Conservation (phyloP, 2,888 invertebrate genomes). For the Microctonus hyperodae region DNA sequence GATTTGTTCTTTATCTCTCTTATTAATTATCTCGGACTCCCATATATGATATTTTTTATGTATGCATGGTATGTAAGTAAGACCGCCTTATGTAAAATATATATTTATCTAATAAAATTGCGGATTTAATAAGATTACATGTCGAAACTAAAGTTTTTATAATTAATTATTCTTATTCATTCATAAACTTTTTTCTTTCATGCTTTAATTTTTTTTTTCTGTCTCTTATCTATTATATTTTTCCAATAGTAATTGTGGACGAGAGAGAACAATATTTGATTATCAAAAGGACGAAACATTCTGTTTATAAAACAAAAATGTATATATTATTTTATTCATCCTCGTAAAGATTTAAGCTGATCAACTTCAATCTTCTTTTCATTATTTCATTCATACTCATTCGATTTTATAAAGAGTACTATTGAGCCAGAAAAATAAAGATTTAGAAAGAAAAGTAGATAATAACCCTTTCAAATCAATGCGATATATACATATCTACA, state of each 20-base stretch:
- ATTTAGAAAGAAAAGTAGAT: background rate
- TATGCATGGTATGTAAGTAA: slow-evolving; percentile 30
- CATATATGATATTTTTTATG: slow-evolving; percentile 1
- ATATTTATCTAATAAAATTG: slow-evolving; percentile 4
- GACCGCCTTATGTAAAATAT: slow-evolving; percentile 39
- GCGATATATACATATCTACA: background rate
- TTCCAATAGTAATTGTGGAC: slow-evolving; percentile 26
- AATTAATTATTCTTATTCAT: background rate
- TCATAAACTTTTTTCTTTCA: slow-evolving; percentile 9
- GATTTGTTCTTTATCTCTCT: too few relatives aligned
- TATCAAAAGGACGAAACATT: slow-evolving; percentile 35
- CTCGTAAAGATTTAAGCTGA: background rate
- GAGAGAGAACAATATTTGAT: slow-evolving; percentile 31
- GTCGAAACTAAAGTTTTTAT: background rate
- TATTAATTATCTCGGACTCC: too few relatives aligned
- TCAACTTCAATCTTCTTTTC: background rate
- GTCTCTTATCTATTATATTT: background rate
- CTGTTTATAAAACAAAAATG: background rate
- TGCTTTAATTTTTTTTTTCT: slow-evolving; percentile 11
- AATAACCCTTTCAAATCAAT: background rate
- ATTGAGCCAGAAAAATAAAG: background rate
- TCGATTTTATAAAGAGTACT: background rate
- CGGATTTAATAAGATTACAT: background rate
- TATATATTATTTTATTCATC: slow-evolving; percentile 4
- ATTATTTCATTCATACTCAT: background rate